Evolutionary conservation across 2,797 vertebrate genomes (phyloP), one percentile per base, ranked within the genome.

Genomic region (Hybognathus amarus): DNA sequence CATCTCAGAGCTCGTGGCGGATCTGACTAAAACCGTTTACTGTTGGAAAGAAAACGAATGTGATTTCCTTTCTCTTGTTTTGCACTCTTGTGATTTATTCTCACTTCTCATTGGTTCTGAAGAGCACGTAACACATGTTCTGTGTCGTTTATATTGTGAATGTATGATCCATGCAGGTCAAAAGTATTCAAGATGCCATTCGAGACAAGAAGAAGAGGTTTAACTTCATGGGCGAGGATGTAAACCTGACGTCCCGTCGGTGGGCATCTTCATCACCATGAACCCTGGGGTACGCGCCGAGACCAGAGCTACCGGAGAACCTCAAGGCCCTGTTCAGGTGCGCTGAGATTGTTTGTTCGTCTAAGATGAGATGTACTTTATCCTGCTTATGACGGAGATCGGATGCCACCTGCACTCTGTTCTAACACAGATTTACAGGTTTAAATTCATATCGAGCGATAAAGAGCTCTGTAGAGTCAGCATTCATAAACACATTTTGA

Each of bases 251-350:
- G 93, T 96, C n/a, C 93, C 96, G 0, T 95, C 97, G 0, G 97
- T 99, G 2, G 98, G 98, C 3, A 98, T 99, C 92, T 99, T 99
- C 90, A 98, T 99, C 92, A 99, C 98, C 1, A 99, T 99, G 98
- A 99, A 99, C 88, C 98, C 97, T 0, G 97, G 98, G 98, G 18
- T 99, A 99, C 0, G 97, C 98, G 98, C 20, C 94, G 98, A n/a
- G 83, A 97, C 98, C 0, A n/a, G 98, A 99, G 89, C 94, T 99
- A 5, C 98, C 98, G 0, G 98, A 99, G 91, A 99, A 99, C 87
- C 96, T 99, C 66, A 99, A 99, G 90, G 96, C 97, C 69, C 95
- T 99, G 42, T 99, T 99, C 94, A 96, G 98, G 97, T 98, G 66
- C 90, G 93, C n/a, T n/a, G n/a, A n/a, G n/a, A n/a, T n/a, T n/a